These are phyloP conservation scores for Thaumetopoea pityocampa DNA, from an alignment of 1,140 invertebrate genomes.

Conservation along the genomic window DNA sequence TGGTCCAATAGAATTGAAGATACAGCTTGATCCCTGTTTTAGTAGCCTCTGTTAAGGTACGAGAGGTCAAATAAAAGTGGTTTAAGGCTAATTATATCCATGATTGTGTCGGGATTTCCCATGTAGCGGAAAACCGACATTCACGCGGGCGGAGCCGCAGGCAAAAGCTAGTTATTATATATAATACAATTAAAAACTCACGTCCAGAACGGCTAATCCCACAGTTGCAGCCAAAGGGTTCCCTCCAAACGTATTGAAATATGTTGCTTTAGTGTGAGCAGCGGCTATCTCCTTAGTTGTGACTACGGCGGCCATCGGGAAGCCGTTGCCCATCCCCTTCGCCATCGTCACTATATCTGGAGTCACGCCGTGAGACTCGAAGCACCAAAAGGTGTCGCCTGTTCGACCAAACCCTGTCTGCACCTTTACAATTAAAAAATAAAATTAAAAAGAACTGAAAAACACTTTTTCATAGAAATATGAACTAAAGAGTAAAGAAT, in stretches of 20 bases:
- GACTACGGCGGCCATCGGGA: constrained; percentile 95
- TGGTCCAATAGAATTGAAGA: too few relatives aligned
- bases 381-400: constrained; percentile 97
- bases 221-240: constrained; percentile 93
- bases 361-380: constrained; percentile 88
- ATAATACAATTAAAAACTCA: constrained; percentile 59
- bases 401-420: constrained; percentile 97
- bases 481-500: too few relatives aligned
- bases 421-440: constrained; percentile 76
- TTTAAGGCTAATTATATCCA: too few relatives aligned
- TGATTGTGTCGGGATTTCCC: too few relatives aligned
- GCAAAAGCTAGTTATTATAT: background rate
- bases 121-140: too few relatives aligned
- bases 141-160: background rate
- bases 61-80: too few relatives aligned
- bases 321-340: constrained; percentile 95
- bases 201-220: constrained; percentile 93
- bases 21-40: too few relatives aligned
- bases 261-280: constrained; percentile 83
- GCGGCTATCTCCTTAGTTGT: constrained; percentile 91
- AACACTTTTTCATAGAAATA: too few relatives aligned
- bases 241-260: constrained; percentile 98
- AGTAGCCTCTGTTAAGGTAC: too few relatives aligned
- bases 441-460: background rate
- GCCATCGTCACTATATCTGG: constrained; percentile 96